phyloP scores from a whole-genome alignment of 35 echinoderm and acorn worm genomes.

The Acanthaster planci region DNA sequence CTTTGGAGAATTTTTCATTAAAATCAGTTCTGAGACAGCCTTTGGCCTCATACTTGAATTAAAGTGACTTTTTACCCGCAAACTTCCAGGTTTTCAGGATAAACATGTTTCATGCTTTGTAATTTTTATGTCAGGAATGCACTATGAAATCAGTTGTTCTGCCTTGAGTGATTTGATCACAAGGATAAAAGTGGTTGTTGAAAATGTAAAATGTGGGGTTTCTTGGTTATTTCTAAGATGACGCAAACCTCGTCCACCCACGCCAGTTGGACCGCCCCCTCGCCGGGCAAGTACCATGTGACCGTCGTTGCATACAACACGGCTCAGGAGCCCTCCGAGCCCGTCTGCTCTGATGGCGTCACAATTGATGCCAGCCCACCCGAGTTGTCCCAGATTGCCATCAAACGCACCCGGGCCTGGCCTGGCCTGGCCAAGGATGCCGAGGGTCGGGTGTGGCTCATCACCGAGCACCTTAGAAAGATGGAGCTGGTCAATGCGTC shows the following conservation, averaged over 20 bases:
- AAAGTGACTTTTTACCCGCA: no score
- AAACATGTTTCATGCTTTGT: no score
- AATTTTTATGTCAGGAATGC: no score
- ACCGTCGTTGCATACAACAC: constrained; percentile 56
- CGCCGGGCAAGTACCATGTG: constrained; percentile 30
- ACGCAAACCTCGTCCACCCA: constrained; percentile 21
- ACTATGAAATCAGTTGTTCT: no score
- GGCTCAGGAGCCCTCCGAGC: constrained; percentile 28
- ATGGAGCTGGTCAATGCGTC: constrained; percentile 4
- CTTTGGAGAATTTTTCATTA: no score
- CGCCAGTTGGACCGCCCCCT: constrained; percentile 35
- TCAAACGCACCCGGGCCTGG: not conserved
- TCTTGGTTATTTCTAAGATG: no score
- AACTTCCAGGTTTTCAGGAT: no score
- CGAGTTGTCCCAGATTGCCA: not conserved
- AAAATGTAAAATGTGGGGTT: no score
- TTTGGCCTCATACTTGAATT: no score
- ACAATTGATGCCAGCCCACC: constrained; percentile 45
- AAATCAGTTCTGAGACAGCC: no score
- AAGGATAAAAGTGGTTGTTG: no score
- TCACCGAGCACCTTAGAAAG: not conserved
- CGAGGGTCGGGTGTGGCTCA: constrained; percentile 26
- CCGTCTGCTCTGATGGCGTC: constrained; percentile 51
- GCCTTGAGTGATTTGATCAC: no score
- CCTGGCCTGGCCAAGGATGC: constrained; percentile 31